Evolutionary conservation across 2,797 vertebrate species (phyloP).

Genomic region (Rallus crepitans): DNA sequence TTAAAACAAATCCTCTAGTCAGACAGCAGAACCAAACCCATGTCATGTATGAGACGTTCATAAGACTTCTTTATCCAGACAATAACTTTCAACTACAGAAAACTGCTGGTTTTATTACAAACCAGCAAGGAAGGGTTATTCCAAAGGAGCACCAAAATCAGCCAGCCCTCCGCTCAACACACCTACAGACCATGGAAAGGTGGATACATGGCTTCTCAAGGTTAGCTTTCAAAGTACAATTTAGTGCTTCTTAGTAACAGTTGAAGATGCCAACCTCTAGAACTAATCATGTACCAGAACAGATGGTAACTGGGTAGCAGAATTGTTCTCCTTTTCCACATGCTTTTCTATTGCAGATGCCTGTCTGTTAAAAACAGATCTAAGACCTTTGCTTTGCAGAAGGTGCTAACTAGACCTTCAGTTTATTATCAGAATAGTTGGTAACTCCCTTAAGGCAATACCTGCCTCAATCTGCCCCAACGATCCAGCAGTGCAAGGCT

Average conservation of each 20-base stretch:
- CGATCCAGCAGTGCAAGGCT: not conserved
- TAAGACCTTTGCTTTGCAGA: not conserved
- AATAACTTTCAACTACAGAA: not conserved
- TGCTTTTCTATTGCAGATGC: not conserved
- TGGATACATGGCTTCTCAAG: not conserved
- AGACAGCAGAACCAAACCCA: not conserved
- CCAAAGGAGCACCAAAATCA: not conserved
- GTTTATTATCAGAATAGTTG: not conserved
- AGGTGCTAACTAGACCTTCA: not conserved
- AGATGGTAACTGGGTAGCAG: not conserved
- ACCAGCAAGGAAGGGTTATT: not conserved
- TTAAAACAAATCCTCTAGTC: not conserved
- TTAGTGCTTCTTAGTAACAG: not conserved
- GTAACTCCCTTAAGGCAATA: not conserved
- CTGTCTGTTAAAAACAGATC: not conserved
- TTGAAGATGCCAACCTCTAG: not conserved
- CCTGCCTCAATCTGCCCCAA: not conserved
- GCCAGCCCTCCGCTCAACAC: not conserved
- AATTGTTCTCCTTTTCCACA: not conserved
- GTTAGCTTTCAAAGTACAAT: not conserved
- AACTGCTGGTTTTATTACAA: not conserved
- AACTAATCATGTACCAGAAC: not conserved
- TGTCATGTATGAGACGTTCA: not conserved
- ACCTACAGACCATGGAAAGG: not conserved
- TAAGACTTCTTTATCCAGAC: not conserved